Evolutionary conservation across 1,140 invertebrate species (phyloP).

Genomic region (Habropoda laboriosa): DNA sequence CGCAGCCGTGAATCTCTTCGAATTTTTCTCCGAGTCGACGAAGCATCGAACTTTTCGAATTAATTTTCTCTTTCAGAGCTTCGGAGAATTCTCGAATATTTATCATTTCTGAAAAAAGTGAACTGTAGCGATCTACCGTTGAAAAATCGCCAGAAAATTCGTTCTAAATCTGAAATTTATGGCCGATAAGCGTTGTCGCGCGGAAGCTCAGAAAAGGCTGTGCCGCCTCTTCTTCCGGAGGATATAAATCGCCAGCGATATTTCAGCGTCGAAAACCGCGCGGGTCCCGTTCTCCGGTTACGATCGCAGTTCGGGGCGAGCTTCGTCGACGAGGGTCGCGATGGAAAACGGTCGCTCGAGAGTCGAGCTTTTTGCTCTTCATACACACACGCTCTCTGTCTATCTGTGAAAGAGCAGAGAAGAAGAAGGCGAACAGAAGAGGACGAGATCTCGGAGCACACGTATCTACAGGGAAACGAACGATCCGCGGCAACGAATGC

Average conservation of each 20-base stretch:
- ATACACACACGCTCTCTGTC: no score
- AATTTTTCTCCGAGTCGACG: background rate
- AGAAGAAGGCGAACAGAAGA: constrained; percentile 1
- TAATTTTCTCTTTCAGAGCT: no score
- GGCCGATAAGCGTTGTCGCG: no score
- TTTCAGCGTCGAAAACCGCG: constrained; percentile 62
- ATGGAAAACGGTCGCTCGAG: background rate
- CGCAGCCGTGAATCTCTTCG: no score
- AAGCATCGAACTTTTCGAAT: background rate
- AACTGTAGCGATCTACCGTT: no score
- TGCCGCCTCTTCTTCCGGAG: constrained; percentile 9
- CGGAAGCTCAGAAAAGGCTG: background rate
- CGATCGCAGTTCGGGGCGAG: background rate
- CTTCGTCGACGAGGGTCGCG: constrained; percentile 14
- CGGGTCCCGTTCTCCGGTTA: constrained; percentile 58
- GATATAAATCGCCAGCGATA: constrained; percentile 63
- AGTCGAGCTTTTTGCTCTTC: background rate
- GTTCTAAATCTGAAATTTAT: no score
- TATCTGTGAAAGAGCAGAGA: no score
- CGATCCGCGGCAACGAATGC: constrained; percentile 33
- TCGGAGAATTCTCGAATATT: no score
- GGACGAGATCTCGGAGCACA: constrained; percentile 11
- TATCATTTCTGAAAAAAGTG: no score
- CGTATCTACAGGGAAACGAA: constrained; percentile 19
- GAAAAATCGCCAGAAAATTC: no score